phyloP scores from a whole-genome alignment of 1,140 invertebrate genomes.

The Delia radicum region DNA sequence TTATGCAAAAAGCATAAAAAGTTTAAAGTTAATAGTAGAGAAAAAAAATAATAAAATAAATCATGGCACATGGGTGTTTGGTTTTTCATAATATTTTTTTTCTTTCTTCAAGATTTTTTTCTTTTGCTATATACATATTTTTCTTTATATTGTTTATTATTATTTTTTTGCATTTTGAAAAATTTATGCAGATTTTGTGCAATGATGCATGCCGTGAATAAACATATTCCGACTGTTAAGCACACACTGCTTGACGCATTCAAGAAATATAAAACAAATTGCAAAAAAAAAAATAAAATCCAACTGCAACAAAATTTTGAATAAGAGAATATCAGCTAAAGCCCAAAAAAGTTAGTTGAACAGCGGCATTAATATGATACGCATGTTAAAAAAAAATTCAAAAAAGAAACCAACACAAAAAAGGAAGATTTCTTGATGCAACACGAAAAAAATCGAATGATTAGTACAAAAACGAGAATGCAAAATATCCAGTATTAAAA shows the following conservation, averaged over 20 bases:
- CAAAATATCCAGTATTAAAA: neutral
- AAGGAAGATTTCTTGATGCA: neutral
- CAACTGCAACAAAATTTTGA: neutral
- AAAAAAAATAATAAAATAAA: neutral
- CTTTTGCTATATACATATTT: neutral
- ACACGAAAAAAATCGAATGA: too few relatives aligned
- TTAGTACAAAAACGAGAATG: constrained; percentile 12
- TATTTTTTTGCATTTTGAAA: constrained; percentile 18
- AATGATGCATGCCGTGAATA: constrained; percentile 32
- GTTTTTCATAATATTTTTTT: neutral
- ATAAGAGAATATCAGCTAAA: constrained; percentile 12
- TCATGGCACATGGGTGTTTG: neutral
- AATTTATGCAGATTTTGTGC: constrained; percentile 32
- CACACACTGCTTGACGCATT: constrained; percentile 23
- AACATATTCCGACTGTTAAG: constrained; percentile 24
- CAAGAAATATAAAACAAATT: neutral
- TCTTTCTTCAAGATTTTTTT: too few relatives aligned
- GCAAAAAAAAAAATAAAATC: neutral
- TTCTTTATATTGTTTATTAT: neutral
- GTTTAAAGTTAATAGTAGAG: neutral
- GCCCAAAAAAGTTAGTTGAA: neutral
- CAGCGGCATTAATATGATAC: constrained; percentile 12
- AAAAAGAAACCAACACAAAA: neutral
- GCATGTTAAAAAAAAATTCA: constrained; percentile 10
- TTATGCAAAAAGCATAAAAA: neutral